Evolutionary conservation across 2,888 invertebrate genomes (phyloP), one percentile per base, ranked within the genome.

Genomic region (Gari tellinella): DNA sequence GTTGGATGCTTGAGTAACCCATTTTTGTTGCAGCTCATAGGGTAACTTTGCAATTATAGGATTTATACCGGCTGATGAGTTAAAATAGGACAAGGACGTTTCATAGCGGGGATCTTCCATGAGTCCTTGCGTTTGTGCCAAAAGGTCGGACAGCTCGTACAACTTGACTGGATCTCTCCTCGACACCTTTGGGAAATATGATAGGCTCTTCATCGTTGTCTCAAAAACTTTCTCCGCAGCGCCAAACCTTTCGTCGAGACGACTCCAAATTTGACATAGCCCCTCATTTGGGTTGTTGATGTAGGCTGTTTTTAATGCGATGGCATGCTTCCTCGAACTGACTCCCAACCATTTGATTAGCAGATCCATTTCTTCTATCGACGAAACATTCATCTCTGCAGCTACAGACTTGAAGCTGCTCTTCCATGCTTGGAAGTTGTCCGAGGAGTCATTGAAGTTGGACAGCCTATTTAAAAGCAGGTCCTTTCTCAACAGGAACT

Each of bases 331-430:
- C 15, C 17, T 31, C 0, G 69, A 58, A 1, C 15, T 26, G 2
- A 43, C 23, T 4, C 69, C 77, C 5, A 77, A 23, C 72, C 77
- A 68, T 58, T 66, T 70, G 3, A 72, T 72, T 1, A 64, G 19
- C 12, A 66, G 37, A 37, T 76, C 67, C 19, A 58, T 53, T 31
- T 76, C 75, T 19, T 49, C 49, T 14, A 21, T 8, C 15, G 21
- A 4, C 15, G 49, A 21, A 19, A 49, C 15, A 15, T 14, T 21
- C 49, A 49, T 49, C 5, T 49, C 49, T 8, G 19, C 19, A 23
- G 49, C 21, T 21, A 49, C 49, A 8, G 49, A 49, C 19, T 49
- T 19, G 15, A 49, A 49, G 15, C 49, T 49, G 15, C 17, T 7
- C 19, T 49, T 49, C 49, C 49, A 49, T 14, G 49, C 49, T 15